Evolutionary conservation across 2,888 invertebrate genomes (phyloP).

Genomic region (Cinara cedri): DNA sequence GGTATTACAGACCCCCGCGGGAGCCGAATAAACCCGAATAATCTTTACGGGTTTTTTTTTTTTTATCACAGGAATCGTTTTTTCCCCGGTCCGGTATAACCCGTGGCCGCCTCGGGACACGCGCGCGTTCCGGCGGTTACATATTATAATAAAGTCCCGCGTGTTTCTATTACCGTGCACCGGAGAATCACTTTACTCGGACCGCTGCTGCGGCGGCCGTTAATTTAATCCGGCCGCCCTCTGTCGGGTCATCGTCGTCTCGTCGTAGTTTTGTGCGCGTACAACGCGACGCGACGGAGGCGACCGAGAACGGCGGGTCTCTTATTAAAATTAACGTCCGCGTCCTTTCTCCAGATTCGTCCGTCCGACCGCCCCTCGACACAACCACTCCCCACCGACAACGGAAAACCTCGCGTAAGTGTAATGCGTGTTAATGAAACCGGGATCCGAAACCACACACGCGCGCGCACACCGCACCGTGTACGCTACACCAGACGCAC

Average conservation of each 20-base stretch:
- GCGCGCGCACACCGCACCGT: neutral
- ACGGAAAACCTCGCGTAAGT: neutral
- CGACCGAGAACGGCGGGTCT: no score
- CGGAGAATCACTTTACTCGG: conserved; percentile 46
- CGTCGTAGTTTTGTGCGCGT: neutral
- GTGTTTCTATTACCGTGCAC: conserved; percentile 42
- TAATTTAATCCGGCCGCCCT: conserved; percentile 49
- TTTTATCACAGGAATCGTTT: no score
- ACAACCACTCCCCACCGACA: neutral
- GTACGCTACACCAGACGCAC: no score
- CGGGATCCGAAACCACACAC: conserved; percentile 24
- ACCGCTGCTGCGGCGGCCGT: conserved; percentile 26
- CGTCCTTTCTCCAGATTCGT: conserved; percentile 36
- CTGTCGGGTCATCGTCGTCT: neutral
- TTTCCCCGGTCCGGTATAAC: neutral
- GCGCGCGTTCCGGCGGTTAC: no score
- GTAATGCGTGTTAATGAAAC: conserved; percentile 24
- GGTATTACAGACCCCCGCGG: no score
- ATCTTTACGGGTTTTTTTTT: no score
- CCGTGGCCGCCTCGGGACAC: no score
- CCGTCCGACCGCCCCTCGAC: no score
- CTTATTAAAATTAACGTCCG: conserved; percentile 43
- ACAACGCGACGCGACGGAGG: neutral
- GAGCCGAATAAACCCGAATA: no score
- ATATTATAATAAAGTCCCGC: conserved; percentile 3